Base-by-base conservation (phyloP, 2,113 vertebrate species). In the Bubo blakistoni region DNA sequence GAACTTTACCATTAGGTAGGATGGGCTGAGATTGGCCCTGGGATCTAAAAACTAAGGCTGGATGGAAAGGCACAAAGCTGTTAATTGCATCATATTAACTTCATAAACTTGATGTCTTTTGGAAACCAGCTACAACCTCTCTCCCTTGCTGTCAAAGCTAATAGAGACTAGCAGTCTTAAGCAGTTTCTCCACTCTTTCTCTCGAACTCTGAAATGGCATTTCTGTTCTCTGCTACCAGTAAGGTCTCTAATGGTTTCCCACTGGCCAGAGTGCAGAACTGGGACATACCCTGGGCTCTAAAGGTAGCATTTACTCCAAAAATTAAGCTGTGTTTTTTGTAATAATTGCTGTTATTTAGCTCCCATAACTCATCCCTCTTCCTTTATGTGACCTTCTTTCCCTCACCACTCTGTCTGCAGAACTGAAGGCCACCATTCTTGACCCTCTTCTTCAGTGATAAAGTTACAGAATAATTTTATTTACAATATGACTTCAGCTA, bases 141-240 rank as follows among this genome's bases (percentile, higher is more conserved):
- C 40, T 91, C 20, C 4, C 10, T 81, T 26, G 6, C 46, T 71
- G 19, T 74, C 38, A 22, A 38, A 80, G 22, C 38, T 57, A 20
- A 44, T 13, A 72, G 29, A 27, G 13, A n/a, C n/a, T 20, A 52
- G 54, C 26, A 42, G 22, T 27, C 13, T 76, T 55, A 79, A 77
- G 36, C 38, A 32, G 7, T 20, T 90, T 19, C 26, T 80, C 32
- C 10, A 2, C 14, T 27, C 26, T 82, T 82, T 38, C 22, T 15
- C 11, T 72, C 0, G 46, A 0, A 20, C 21, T 62, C 47, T 47
- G n/a, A 59, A 86, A 57, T 44, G 15, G 3, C 29, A 27, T 10
- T 83, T 77, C 13, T 54, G 2, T 34, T 83, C 20, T 69, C 32
- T 73, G 58, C 54, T 69, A 4, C n/a, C 46, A 36, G 20, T 29